A percentile compares a stretch with the other conserved stretches of the same genome.
Conservation (phyloP, 2,888 invertebrate genomes). For the Drosophila ochracea region DNA sequence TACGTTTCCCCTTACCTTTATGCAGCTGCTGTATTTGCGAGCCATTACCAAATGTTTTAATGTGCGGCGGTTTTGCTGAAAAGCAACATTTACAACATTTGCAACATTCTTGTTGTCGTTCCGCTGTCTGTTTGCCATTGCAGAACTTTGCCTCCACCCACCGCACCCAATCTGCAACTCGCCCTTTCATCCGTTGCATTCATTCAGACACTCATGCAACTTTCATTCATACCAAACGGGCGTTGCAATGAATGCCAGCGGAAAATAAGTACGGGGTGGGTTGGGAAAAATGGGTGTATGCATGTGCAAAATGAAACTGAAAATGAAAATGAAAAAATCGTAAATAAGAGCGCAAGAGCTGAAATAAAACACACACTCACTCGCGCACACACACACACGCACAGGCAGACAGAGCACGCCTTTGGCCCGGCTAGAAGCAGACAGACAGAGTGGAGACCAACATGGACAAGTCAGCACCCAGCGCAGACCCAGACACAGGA, state of each 20-base stretch:
- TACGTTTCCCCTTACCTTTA: background rate
- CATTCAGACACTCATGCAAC: constrained; percentile 75
- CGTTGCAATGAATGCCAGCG: constrained; percentile 53
- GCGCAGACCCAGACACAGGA: constrained; percentile 41
- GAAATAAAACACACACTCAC: constrained; percentile 62
- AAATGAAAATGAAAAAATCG: constrained; percentile 64
- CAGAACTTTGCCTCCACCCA: constrained; percentile 7
- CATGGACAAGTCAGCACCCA: constrained; percentile 17
- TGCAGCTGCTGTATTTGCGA: background rate
- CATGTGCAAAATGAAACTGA: constrained; percentile 45
- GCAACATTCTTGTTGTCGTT: constrained; percentile 69
- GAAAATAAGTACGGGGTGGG: constrained; percentile 32
- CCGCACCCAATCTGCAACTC: constrained; percentile 1
- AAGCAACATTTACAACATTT: constrained; percentile 52
- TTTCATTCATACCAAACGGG: constrained; percentile 73
- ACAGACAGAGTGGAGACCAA: constrained; percentile 5
- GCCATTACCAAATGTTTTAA: constrained; percentile 67
- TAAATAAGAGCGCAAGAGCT: constrained; percentile 79
- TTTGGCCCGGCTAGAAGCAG: constrained; percentile 46
- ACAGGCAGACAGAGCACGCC: constrained; percentile 45
- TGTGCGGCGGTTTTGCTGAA: constrained; percentile 59
- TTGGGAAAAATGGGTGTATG: constrained; percentile 34
- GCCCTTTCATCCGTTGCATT: constrained; percentile 53
- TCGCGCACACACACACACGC: constrained; percentile 17
- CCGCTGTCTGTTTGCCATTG: constrained; percentile 13